Evolutionary conservation across 2,888 invertebrate species (phyloP).

Genomic region (Arrhopalites spinosus): DNA sequence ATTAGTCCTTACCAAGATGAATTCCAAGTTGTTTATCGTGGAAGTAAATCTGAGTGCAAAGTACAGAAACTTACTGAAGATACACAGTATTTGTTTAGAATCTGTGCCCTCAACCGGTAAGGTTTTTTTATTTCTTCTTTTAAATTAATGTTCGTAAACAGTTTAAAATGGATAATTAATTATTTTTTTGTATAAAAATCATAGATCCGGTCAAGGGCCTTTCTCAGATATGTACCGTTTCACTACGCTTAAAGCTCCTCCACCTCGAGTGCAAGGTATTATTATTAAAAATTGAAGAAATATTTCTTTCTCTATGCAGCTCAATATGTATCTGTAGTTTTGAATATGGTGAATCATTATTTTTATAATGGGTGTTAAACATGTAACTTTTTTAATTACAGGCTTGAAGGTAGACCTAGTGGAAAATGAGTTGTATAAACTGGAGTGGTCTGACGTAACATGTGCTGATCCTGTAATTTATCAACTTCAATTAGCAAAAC

Average conservation of each 20-base stretch:
- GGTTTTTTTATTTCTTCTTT: background rate
- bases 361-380: too few species aligned
- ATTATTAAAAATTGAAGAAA: background rate
- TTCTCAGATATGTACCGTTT: slow-evolving; percentile 74
- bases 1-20: slow-evolving; percentile 63
- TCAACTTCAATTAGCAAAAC: slow-evolving; percentile 71
- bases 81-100: slow-evolving; percentile 80
- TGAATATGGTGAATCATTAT: too few species aligned
- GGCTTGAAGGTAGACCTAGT: slow-evolving; percentile 48
- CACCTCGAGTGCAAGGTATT: slow-evolving; percentile 73
- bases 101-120: slow-evolving; percentile 73
- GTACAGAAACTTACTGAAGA: slow-evolving; percentile 82
- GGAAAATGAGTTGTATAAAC: slow-evolving; percentile 42
- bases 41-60: slow-evolving; percentile 77
- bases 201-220: slow-evolving; percentile 73
- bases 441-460: slow-evolving; percentile 52
- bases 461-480: slow-evolving; percentile 72
- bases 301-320: too few species aligned
- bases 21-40: slow-evolving; percentile 68
- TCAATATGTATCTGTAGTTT: too few species aligned
- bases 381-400: too few species aligned
- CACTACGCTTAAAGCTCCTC: slow-evolving; percentile 77
- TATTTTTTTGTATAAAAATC: too few species aligned
- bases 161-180: background rate
- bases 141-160: background rate